These are phyloP conservation scores for Meteorus colon DNA, from an alignment of 2,888 invertebrate species.

Conservation along the genomic window DNA sequence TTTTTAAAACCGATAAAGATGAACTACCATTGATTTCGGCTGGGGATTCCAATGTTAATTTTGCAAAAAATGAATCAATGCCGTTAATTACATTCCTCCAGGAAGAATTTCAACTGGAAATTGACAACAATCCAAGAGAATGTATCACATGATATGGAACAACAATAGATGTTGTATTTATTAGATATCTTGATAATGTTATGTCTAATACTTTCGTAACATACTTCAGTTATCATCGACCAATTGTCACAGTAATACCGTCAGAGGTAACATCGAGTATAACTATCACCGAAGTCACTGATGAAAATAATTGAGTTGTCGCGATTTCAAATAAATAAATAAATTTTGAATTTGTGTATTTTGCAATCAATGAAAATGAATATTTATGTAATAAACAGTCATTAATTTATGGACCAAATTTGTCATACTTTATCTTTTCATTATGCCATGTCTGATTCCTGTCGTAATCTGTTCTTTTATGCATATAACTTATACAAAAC, in stretches of 20 bases:
- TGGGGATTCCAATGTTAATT: neutral
- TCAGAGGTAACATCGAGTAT: too few relatives aligned
- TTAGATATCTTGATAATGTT: neutral
- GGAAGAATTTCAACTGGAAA: too few relatives aligned
- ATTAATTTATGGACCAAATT: too few relatives aligned
- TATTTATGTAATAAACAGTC: too few relatives aligned
- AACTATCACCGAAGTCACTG: conserved; percentile 10
- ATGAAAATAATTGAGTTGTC: neutral
- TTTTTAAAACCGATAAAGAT: conserved; percentile 24
- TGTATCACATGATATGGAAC: too few relatives aligned
- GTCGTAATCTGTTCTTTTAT: neutral
- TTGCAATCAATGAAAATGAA: neutral
- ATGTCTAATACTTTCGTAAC: too few relatives aligned
- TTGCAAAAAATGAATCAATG: neutral
- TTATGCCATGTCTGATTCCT: neutral
- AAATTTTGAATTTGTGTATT: neutral
- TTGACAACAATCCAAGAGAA: too few relatives aligned
- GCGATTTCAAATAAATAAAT: neutral
- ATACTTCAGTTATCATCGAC: too few relatives aligned
- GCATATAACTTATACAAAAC: neutral
- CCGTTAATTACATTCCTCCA: neutral
- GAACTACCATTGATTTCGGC: conserved; percentile 10
- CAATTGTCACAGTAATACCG: too few relatives aligned
- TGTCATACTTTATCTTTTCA: neutral
- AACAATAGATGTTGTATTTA: too few relatives aligned